A percentile compares a stretch with the other conserved stretches of the same genome.
Evolutionary conservation across 2,888 invertebrate species (phyloP).

Genomic region (Notodonta ziczac): DNA sequence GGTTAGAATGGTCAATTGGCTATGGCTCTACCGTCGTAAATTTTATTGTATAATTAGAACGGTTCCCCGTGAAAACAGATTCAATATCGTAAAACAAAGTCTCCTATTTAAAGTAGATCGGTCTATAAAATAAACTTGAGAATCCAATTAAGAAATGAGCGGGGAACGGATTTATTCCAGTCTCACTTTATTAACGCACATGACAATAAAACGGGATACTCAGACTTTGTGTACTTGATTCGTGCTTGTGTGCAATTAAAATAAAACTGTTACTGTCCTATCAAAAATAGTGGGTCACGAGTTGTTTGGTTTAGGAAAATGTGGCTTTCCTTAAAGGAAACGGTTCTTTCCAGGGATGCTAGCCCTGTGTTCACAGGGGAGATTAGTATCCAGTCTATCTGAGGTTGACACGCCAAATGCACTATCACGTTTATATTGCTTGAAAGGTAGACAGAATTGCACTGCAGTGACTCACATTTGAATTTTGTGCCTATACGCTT

Average conservation of each 20-base stretch:
- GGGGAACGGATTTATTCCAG: constrained; percentile 70
- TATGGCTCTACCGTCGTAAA: constrained; percentile 3
- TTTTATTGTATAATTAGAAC: constrained; percentile 46
- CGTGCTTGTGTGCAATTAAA: constrained; percentile 49
- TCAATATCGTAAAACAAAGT: constrained; percentile 68
- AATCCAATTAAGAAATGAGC: constrained; percentile 80
- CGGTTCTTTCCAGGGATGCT: no score
- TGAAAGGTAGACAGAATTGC: no score
- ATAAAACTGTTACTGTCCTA: constrained; percentile 34
- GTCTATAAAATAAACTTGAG: constrained; percentile 78
- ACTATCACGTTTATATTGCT: no score
- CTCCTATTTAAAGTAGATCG: constrained; percentile 70
- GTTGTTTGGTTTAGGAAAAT: background rate
- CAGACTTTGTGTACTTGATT: constrained; percentile 50
- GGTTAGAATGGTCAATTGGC: no score
- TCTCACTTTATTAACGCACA: constrained; percentile 71
- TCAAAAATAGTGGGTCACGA: constrained; percentile 19
- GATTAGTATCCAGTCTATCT: no score
- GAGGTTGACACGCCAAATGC: no score
- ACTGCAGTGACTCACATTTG: no score
- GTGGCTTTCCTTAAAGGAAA: background rate
- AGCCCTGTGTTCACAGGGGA: no score
- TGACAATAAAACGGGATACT: constrained; percentile 64
- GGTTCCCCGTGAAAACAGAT: constrained; percentile 58
- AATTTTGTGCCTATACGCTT: no score